Conservation (phyloP, 2,797 vertebrate genomes). For the Aulostomus chinensis region DNA sequence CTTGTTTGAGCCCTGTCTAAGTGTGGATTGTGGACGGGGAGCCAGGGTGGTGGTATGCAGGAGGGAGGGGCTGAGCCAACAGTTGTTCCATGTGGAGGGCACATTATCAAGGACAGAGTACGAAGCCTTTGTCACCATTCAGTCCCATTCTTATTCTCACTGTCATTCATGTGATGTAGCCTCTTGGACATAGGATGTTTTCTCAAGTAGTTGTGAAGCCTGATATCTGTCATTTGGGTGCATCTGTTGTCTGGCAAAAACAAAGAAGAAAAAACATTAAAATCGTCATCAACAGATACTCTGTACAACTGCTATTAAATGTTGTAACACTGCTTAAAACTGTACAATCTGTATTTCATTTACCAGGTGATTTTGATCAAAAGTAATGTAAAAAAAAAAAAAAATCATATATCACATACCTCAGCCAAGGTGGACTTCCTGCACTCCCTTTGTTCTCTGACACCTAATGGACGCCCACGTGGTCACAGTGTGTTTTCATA, state of each 20-base stretch:
- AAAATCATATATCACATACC: too few relatives aligned
- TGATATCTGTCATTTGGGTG: too few relatives aligned
- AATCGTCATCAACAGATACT: too few relatives aligned
- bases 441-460: too few relatives aligned
- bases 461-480: too few relatives aligned
- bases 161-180: constrained; percentile 3
- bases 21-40: constrained; percentile 71
- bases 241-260: neutral
- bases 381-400: too few relatives aligned
- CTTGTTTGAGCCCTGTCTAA: constrained; percentile 48
- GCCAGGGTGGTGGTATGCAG: constrained; percentile 67
- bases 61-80: constrained; percentile 58
- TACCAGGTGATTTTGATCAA: too few relatives aligned
- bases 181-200: constrained; percentile 1
- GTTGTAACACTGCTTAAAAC: too few relatives aligned
- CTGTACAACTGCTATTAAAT: too few relatives aligned
- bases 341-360: too few relatives aligned
- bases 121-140: constrained; percentile 43
- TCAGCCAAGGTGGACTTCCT: too few relatives aligned
- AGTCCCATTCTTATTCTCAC: constrained; percentile 28
- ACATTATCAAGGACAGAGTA: constrained; percentile 71
- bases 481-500: too few relatives aligned
- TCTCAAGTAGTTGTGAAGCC: neutral
- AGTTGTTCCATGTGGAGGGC: constrained; percentile 71
- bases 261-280: neutral